Evolutionary conservation across 1,140 invertebrate genomes (phyloP), one percentile per base, ranked within the genome.

Genomic region (Drosophila saltans): DNA sequence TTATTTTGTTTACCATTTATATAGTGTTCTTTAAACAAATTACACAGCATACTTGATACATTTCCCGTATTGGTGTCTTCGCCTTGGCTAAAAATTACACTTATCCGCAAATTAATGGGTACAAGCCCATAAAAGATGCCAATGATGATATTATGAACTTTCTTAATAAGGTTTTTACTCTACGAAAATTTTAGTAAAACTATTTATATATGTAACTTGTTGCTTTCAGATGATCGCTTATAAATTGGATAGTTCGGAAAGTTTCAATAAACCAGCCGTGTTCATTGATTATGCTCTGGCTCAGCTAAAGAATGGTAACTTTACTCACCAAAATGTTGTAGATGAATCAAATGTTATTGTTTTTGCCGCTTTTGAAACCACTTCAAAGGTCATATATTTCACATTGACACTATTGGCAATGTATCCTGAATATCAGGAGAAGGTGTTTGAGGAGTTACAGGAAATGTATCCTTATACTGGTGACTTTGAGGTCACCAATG

Each of bases 401-500:
- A 43, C 71, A 1, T 59, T 90, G 5, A 75, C 76, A 39, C 10
- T 81, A 2, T 57, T 91, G 16, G 84, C 90, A 52, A 90, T 90
- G 74, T 78, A 76, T 57, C 78, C 90, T 2, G 60, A 89, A 28
- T 76, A 72, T 64, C 94, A 96, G 93, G 83, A 94, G 9, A 94
- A 92, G 80, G 90, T 94, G 2, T 93, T 94, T 59, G 92, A 94
- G 33, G 96, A 96, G 91, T 74, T 96, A 39, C 89, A 93, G 60
- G 52, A 84, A 30, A 92, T 96, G 4, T 94, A 95, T 82, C 94
- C 93, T 11, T 10, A 72, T 1, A 71, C 86, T 39, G 82, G 69
- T 10, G 78, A 93, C 61, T 78, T 91, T 30, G 81, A 93, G 40
- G 90, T 93, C 0, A 94, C 92, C 6, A 93, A 93, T 68, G 92